Base-by-base conservation (phyloP, 2,113 vertebrate species). In the Thamnophis sirtalis region DNA sequence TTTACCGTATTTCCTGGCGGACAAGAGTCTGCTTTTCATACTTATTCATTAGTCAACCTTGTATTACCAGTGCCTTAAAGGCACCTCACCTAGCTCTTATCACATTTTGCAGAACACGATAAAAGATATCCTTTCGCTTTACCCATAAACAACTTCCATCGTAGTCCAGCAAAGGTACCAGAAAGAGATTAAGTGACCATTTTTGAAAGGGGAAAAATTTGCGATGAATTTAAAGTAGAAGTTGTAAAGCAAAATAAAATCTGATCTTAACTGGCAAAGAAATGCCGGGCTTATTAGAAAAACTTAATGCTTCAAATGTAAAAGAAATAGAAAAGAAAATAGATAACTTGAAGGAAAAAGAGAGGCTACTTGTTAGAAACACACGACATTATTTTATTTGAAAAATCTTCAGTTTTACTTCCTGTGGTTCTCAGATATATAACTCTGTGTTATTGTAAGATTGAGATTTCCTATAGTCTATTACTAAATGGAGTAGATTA, bases 21-120 rank as follows among this genome's bases (percentile, higher is more conserved):
- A 97, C 95, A 95, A 97, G 93, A 96, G 96, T 95, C 96, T n/a
- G 9, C 96, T 97, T 97, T 97, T 97, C 95, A 93, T 96, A 90
- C 94, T 95, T 95, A 94, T 95, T 97, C 96, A 97, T 97, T 97
- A 91, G 89, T 97, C 96, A 96, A 92, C 92, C 92, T 91, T 95
- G 84, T 94, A 90, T 96, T 97, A 97, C 54, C 93, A 91, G 91
- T 95, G 90, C 87, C 93, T 94, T 95, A 88, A 92, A 97, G 96
- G 93, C n/a, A 19, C 95, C 91, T 88, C 38, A 68, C 90, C 94
- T 96, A 93, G 91, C 95, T 96, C 94, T 97, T 96, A 92, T 85
- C 94, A 91, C 94, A 89, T 96, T 93, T 95, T 92, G 94, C 90
- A 91, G 91, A 92, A 95, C 96, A 89, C 95, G 93, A 97, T 96